Conservation (phyloP, 1,140 invertebrate species). For the Drosophila trapezifrons region DNA sequence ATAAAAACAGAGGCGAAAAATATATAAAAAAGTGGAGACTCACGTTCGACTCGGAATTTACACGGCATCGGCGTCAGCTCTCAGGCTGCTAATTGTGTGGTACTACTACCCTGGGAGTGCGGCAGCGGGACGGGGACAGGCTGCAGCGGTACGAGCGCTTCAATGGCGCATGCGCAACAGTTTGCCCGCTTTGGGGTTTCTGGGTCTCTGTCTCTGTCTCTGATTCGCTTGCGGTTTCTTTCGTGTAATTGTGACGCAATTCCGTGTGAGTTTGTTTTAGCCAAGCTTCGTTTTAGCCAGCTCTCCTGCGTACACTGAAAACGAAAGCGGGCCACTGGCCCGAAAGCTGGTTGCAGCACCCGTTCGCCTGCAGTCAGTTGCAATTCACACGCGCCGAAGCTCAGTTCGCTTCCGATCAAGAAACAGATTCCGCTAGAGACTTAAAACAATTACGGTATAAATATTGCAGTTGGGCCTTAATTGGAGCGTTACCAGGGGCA, state of each 20-base stretch:
- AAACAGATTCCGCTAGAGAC: slow-evolving; percentile 10
- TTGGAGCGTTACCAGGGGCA: slow-evolving; percentile 48
- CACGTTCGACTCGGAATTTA: slow-evolving; percentile 37
- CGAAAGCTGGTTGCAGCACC: slow-evolving; percentile 4
- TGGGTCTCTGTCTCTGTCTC: slow-evolving; percentile 70
- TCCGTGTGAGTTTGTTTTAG: slow-evolving; percentile 67
- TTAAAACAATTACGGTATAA: slow-evolving; percentile 43
- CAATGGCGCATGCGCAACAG: slow-evolving; percentile 73
- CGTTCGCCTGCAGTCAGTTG: slow-evolving; percentile 44
- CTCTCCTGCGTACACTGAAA: slow-evolving; percentile 57
- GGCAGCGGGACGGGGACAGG: not conserved
- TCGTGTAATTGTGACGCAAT: slow-evolving; percentile 80
- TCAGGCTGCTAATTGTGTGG: slow-evolving; percentile 36
- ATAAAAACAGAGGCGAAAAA: slow-evolving; percentile 19
- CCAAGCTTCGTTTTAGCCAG: slow-evolving; percentile 47
- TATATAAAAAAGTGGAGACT: slow-evolving; percentile 12
- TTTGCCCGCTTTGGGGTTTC: slow-evolving; percentile 72
- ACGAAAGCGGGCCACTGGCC: slow-evolving; percentile 59
- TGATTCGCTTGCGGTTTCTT: slow-evolving; percentile 65
- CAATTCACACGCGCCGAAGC: slow-evolving; percentile 60
- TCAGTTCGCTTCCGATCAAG: slow-evolving; percentile 54
- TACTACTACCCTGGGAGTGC: not conserved
- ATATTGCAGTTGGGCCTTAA: slow-evolving; percentile 11
- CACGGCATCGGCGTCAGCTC: slow-evolving; percentile 27
- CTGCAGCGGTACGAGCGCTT: slow-evolving; percentile 31